Evolutionary conservation across 2,797 vertebrate species (phyloP), one percentile per base, ranked within the genome.

Genomic region (Melanotaenia trifasciata): DNA sequence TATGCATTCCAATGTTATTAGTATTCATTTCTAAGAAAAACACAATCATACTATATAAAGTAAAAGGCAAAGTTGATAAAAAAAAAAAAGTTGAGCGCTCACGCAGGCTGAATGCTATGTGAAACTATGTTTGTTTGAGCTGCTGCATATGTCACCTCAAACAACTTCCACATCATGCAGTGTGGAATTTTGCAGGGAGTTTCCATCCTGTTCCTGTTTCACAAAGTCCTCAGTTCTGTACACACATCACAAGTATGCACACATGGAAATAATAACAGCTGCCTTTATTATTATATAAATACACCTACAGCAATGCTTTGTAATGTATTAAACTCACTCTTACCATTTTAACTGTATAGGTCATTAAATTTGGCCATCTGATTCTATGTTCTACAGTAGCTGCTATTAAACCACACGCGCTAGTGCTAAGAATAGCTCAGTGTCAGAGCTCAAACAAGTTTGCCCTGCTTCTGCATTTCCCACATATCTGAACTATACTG

Each of bases 151-250:
- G 50, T 18, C 64, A 62, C 62, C 83, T 73, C 36, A 78, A 47
- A 74, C 36, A 64, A 60, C 67, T 81, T 84, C 67, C 72, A 76
- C 67, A 67, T 60, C 47, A 63, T 1, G 13, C 43, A 58, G 54
- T 1, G 12, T 72, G 84, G 71, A 81, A 84, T 83, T 88, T 87
- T 81, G 68, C 57, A 20, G 84, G 82, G 87, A 85, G 81, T 90
- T 88, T 89, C 83, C 86, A 68, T 80, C 79, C 77, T 83, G 82
- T 84, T 88, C 83, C 73, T 84, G 76, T 79, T 24, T 53, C 16
- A 58, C 70, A 77, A 62, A 76, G 63, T 67, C 54, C 58, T 82
- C 65, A 30, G 35, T 22, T 36, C 1, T 57, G 36, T 26, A 30
- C 35, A 59, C 10, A 67, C 43, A 74, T 63, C 72, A 78, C 70